phyloP scores from a whole-genome alignment of 2,888 invertebrate genomes.

The Melanophora roralis region DNA sequence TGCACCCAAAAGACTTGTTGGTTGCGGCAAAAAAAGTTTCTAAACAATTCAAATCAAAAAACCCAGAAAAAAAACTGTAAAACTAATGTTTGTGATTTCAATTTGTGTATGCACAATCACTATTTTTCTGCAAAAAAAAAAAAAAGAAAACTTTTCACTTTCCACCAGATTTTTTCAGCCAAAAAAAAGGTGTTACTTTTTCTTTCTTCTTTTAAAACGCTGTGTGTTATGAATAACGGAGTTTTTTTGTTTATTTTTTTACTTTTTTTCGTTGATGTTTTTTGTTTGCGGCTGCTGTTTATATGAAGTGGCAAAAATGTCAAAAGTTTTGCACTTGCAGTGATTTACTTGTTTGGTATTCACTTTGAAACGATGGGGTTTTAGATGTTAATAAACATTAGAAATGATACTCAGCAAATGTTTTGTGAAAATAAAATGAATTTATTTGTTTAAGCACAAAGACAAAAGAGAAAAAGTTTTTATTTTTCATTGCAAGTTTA shows the following conservation, averaged over 20 bases:
- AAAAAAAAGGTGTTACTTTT: background rate
- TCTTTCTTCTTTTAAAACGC: conserved; percentile 8
- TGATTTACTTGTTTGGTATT: conserved; percentile 67
- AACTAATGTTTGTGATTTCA: conserved; percentile 56
- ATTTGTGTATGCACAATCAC: conserved; percentile 61
- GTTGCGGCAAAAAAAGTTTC: conserved; percentile 18
- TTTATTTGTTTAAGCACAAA: conserved; percentile 24
- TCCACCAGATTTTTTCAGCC: conserved; percentile 29
- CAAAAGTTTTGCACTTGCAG: conserved; percentile 72
- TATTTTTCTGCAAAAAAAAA: conserved; percentile 28
- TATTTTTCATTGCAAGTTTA: no score
- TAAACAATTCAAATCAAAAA: background rate
- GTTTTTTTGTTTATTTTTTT: conserved; percentile 19
- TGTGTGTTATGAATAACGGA: conserved; percentile 36
- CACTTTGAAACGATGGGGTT: background rate
- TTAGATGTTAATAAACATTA: conserved; percentile 24
- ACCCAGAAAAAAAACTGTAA: background rate
- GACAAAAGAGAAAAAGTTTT: conserved; percentile 22
- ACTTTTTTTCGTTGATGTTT: background rate
- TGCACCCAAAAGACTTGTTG: conserved; percentile 28
- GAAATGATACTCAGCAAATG: conserved; percentile 42
- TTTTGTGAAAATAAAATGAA: conserved; percentile 35
- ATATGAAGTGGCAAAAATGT: conserved; percentile 67
- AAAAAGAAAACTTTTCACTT: conserved; percentile 27
- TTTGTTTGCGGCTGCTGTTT: conserved; percentile 48